Conservation (phyloP, 2,888 invertebrate species). For the Ganaspis brasiliensis region DNA sequence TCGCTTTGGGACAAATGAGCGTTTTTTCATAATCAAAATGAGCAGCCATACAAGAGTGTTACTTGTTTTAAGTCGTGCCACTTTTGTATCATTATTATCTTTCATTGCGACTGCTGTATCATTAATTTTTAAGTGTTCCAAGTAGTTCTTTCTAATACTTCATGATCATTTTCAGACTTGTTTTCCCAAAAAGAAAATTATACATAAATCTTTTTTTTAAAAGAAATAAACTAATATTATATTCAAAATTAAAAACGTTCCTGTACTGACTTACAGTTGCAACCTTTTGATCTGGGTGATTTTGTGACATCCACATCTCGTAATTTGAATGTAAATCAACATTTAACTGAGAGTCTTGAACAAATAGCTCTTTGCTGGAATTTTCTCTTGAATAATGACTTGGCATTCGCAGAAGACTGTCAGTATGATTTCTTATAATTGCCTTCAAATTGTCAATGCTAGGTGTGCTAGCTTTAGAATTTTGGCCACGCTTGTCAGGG, state of each 20-base stretch:
- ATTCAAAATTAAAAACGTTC: slow-evolving; percentile 23
- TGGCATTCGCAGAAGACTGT: slow-evolving; percentile 40
- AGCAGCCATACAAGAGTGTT: neutral
- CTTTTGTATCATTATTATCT: slow-evolving; percentile 35
- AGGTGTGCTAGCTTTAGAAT: neutral
- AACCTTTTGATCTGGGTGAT: slow-evolving; percentile 32
- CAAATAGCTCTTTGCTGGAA: slow-evolving; percentile 40
- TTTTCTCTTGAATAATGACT: slow-evolving; percentile 47
- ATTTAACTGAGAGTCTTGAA: neutral
- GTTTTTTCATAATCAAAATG: slow-evolving; percentile 56
- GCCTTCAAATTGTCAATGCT: neutral
- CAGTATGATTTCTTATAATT: slow-evolving; percentile 27
- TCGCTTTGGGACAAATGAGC: slow-evolving; percentile 40
- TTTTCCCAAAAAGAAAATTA: neutral
- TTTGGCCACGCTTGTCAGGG: slow-evolving; percentile 42
- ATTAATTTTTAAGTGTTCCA: slow-evolving; percentile 58
- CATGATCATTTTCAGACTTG: neutral
- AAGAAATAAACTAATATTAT: neutral
- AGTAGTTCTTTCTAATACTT: slow-evolving; percentile 48
- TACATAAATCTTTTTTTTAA: too few species aligned
- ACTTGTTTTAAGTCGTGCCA: slow-evolving; percentile 24
- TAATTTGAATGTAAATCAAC: slow-evolving; percentile 46
- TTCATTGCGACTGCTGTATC: slow-evolving; percentile 52
- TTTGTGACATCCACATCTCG: slow-evolving; percentile 36
- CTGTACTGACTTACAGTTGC: slow-evolving; percentile 45